These are phyloP conservation scores for Ellobium chinense DNA, from an alignment of 2,888 invertebrate species.

Conservation along the genomic window DNA sequence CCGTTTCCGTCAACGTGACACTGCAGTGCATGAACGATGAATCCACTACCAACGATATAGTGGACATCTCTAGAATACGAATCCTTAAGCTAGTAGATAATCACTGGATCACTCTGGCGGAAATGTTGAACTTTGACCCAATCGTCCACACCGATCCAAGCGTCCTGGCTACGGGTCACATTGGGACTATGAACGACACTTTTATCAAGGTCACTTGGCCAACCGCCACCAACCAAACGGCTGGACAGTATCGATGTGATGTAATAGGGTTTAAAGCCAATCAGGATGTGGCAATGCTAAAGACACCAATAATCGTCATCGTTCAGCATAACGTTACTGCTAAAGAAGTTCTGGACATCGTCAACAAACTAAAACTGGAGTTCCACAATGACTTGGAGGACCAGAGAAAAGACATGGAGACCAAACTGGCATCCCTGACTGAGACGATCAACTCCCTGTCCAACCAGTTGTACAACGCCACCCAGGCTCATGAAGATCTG, in stretches of 20 bases:
- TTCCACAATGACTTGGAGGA: not conserved
- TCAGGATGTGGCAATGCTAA: not conserved
- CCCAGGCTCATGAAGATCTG: not conserved
- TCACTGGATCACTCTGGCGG: not conserved
- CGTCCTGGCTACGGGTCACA: not conserved
- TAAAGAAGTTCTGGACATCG: not conserved
- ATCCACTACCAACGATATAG: not conserved
- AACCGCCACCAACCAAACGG: not conserved
- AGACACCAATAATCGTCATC: not conserved
- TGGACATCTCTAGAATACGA: not conserved
- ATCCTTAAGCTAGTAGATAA: not conserved
- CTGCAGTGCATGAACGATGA: not conserved
- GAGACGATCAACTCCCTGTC: not conserved
- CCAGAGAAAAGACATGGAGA: not conserved
- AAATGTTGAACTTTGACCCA: not conserved
- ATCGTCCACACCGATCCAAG: not conserved
- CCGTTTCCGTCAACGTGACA: not conserved
- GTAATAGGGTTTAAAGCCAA: not conserved
- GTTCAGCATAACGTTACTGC: slow-evolving; percentile 3
- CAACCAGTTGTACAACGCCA: not conserved
- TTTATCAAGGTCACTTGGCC: not conserved
- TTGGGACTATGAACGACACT: not conserved
- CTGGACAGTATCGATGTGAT: slow-evolving; percentile 22
- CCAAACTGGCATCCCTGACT: not conserved
- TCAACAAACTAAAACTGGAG: not conserved